Percentiles rank a stretch among this genome's conserved stretches.
Conservation (phyloP, 2,888 invertebrate genomes). For the Laspeyria flexula region DNA sequence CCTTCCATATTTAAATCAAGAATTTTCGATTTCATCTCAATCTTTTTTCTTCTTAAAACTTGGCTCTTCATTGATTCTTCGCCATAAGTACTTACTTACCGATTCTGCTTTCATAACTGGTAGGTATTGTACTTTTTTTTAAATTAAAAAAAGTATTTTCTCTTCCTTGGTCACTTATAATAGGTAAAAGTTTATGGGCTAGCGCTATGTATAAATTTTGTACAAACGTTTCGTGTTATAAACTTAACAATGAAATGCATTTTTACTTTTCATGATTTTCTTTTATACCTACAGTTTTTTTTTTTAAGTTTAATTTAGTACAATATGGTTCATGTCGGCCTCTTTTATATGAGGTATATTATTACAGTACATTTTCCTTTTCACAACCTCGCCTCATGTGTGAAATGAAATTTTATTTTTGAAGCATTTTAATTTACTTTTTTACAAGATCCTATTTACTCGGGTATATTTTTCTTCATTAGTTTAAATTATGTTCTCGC, state of each 20-base stretch:
- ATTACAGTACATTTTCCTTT: slow-evolving; percentile 35
- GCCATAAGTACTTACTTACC: slow-evolving; percentile 10
- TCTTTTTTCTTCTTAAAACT: slow-evolving; percentile 34
- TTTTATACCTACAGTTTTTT: not conserved
- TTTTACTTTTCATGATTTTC: slow-evolving; percentile 8
- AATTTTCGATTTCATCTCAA: slow-evolving; percentile 33
- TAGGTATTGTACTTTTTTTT: slow-evolving; percentile 21
- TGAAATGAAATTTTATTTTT: slow-evolving; percentile 39
- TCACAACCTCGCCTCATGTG: slow-evolving; percentile 27
- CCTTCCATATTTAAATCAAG: slow-evolving; percentile 38
- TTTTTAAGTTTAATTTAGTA: slow-evolving; percentile 12
- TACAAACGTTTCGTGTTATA: slow-evolving; percentile 12
- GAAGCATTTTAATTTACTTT: slow-evolving; percentile 16
- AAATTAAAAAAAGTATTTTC: slow-evolving; percentile 17
- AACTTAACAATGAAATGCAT: slow-evolving; percentile 2
- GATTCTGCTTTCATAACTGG: slow-evolving; percentile 16
- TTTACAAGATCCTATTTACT: slow-evolving; percentile 4
- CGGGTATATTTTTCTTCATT: slow-evolving; percentile 1
- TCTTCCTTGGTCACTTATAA: slow-evolving; percentile 11
- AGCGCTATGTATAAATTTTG: slow-evolving; percentile 23
- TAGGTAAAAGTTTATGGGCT: slow-evolving; percentile 20
- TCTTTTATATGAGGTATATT: slow-evolving; percentile 29
- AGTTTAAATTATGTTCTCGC: not conserved
- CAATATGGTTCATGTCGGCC: slow-evolving; percentile 15
- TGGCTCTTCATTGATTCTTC: slow-evolving; percentile 30